phyloP scores from a whole-genome alignment of 2,797 vertebrate species.

The Acanthurus leucopareius region DNA sequence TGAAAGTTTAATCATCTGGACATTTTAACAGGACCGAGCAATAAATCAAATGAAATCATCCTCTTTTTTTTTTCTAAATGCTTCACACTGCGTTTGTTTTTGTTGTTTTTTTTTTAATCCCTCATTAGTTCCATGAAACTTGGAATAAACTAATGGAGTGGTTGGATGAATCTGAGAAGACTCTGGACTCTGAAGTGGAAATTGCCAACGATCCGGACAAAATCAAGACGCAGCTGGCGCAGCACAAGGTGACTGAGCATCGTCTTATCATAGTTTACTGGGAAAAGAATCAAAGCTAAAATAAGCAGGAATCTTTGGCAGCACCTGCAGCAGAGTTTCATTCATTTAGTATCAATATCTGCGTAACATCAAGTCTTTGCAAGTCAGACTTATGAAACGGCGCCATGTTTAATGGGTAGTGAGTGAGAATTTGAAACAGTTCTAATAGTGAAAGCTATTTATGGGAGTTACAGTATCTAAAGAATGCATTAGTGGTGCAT shows the following conservation, averaged over 20 bases:
- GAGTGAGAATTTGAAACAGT: conserved; percentile 16
- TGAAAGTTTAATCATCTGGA: conserved; percentile 50
- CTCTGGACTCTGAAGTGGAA: conserved; percentile 96
- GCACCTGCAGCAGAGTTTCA: conserved; percentile 12
- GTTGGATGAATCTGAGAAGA: conserved; percentile 95
- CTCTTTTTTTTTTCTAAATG: conserved; percentile 12
- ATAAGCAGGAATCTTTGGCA: conserved; percentile 24
- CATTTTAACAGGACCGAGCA: conserved; percentile 41
- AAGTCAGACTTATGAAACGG: conserved; percentile 32
- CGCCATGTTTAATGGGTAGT: conserved; percentile 18
- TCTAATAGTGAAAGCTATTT: conserved; percentile 44
- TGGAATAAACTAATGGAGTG: conserved; percentile 98
- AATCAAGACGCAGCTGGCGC: conserved; percentile 94
- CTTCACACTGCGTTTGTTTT: conserved; percentile 17
- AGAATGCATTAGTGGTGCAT: conserved; percentile 45
- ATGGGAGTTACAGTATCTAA: conserved; percentile 41
- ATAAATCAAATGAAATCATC: conserved; percentile 62
- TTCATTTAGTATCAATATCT: conserved; percentile 15
- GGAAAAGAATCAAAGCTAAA: conserved; percentile 19
- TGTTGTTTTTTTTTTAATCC: neutral
- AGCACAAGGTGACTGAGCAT: conserved; percentile 92
- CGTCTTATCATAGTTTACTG: neutral
- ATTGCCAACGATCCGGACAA: conserved; percentile 98
- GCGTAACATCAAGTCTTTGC: neutral
- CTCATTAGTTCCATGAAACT: conserved; percentile 93